Conservation (phyloP, 1,140 invertebrate species). For the Aphelinus certus region DNA sequence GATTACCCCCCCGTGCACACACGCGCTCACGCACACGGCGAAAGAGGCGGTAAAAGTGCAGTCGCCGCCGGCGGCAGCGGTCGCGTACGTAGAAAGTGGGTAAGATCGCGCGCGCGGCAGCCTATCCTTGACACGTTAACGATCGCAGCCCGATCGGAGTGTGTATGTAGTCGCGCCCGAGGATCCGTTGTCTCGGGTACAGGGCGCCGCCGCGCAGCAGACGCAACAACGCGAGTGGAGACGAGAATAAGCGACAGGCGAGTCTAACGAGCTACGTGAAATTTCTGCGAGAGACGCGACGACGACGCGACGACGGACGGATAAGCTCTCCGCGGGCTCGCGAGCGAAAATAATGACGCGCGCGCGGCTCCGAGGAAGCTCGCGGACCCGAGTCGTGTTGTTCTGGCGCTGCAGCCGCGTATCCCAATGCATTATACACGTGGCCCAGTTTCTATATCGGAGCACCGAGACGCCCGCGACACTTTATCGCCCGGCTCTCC, state of each 20-base stretch:
- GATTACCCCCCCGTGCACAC: too few species aligned
- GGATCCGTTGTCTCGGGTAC: conserved; percentile 22
- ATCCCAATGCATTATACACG: too few species aligned
- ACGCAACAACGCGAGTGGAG: background rate
- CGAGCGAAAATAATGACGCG: too few species aligned
- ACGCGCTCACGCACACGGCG: background rate
- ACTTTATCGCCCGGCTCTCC: too few species aligned
- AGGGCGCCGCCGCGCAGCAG: too few species aligned
- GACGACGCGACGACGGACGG: conserved; percentile 16
- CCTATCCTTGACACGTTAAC: conserved; percentile 37
- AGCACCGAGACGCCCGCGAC: too few species aligned
- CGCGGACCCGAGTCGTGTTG: too few species aligned
- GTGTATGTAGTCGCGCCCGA: too few species aligned
- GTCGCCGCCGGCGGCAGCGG: background rate
- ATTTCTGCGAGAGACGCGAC: conserved; percentile 27
- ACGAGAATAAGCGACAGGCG: conserved; percentile 20
- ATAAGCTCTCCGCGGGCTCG: conserved; percentile 1
- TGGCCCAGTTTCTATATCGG: too few species aligned
- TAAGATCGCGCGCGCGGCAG: conserved; percentile 12
- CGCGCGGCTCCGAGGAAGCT: too few species aligned
- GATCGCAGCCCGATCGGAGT: conserved; percentile 22
- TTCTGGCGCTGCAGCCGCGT: too few species aligned
- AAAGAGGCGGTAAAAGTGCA: conserved; percentile 2
- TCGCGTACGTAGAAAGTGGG: conserved; percentile 26
- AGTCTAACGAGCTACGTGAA: conserved; percentile 31